Evolutionary conservation across 2,888 invertebrate genomes (phyloP).

Genomic region (Thecocarcelia acutangulata): DNA sequence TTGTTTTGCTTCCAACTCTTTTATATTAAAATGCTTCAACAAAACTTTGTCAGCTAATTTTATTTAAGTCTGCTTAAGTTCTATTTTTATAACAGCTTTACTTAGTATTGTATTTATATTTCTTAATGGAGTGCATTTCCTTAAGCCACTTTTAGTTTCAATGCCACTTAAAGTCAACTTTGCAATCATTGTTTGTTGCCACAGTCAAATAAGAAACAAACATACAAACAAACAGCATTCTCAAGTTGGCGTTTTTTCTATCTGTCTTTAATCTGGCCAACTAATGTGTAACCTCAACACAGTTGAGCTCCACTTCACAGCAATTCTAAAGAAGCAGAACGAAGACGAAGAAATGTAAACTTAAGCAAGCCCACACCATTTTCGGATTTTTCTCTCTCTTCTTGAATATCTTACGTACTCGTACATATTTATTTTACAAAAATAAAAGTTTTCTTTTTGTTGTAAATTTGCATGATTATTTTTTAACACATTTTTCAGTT

Average conservation of each 20-base stretch:
- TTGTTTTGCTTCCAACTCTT: too few species aligned
- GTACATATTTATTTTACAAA: neutral
- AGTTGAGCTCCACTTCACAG: slow-evolving; percentile 15
- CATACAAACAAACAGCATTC: neutral
- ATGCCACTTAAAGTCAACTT: slow-evolving; percentile 21
- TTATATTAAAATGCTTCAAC: neutral
- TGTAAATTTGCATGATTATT: slow-evolving; percentile 39
- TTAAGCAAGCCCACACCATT: slow-evolving; percentile 39
- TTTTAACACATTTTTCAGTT: slow-evolving; percentile 51
- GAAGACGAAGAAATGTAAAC: neutral
- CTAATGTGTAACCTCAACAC: slow-evolving; percentile 48
- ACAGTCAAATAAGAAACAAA: neutral
- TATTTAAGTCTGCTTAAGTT: slow-evolving; percentile 32
- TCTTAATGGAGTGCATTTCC: slow-evolving; percentile 13
- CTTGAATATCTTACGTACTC: neutral
- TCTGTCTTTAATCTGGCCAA: slow-evolving; percentile 45
- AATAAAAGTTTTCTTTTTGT: slow-evolving; percentile 22
- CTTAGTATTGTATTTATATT: slow-evolving; percentile 9
- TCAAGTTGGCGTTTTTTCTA: slow-evolving; percentile 56
- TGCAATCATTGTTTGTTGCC: slow-evolving; percentile 24
- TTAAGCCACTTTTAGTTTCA: slow-evolving; percentile 60
- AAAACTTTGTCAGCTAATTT: neutral
- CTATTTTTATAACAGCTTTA: slow-evolving; percentile 47
- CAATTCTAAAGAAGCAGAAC: slow-evolving; percentile 17
- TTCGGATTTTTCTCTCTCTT: slow-evolving; percentile 3